Evolutionary conservation across 2,888 invertebrate species (phyloP), one percentile per base, ranked within the genome.

Genomic region (Sepiola atlantica): DNA sequence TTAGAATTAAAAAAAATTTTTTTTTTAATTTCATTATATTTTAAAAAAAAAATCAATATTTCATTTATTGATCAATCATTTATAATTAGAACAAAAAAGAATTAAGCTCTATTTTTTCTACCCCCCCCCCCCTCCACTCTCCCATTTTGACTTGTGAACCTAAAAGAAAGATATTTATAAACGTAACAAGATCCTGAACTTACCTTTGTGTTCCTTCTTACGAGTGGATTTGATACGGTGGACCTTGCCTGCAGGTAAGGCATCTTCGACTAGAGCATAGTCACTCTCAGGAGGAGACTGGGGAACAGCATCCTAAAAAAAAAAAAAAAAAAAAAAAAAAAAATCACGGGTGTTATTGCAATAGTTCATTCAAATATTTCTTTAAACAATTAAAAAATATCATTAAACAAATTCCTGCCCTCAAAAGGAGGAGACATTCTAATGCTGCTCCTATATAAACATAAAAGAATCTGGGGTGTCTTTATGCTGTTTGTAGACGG

Each of bases 241-340:
- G 35, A 97, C 95, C 94, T 96, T 96, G 4, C 97, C 97, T 45
- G 96, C 96, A 45, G 97, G 97, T 94, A 98, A 97, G 93, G 98
- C 98, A 97, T 98, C 98, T 96, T 98, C 98, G 94, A 98, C 98
- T 95, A 98, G 97, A 94, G 98, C 98, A 97, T 98, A 98, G 97
- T 98, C 98, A 96, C 98, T 98, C 93, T 93, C 93, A 57, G 54
- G 35, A 54, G 61, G 54, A 57, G 94, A 94, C 55, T 92, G 90
- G 18, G 45, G n/a, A 92, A 95, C 77, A 45, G 95, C 95, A 95
- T 95, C 95, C 95, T 95, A 92, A 94, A 94, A 55, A 57, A 90
- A 20, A 93, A 0, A 54, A 32, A 35, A 32, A 1, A 90, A 90
- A 90, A 28, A 90, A 24, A 90, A n/a, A 90, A 45, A 4, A 45